phyloP scores from a whole-genome alignment of 2,888 invertebrate genomes.

The Auanema sp. region DNA sequence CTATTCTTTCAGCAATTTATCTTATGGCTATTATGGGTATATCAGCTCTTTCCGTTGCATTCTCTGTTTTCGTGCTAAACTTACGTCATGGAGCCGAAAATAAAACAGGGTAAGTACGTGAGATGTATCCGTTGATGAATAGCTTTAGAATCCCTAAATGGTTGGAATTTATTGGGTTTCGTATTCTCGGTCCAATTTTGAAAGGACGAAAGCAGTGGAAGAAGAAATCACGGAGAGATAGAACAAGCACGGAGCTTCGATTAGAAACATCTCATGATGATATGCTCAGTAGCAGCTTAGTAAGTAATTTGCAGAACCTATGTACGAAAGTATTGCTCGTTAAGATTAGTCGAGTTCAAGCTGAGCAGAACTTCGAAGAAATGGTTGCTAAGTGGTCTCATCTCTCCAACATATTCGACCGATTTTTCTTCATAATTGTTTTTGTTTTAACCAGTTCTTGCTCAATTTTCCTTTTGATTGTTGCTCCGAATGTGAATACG shows the following conservation, averaged over 20 bases:
- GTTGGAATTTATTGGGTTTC: slow-evolving; percentile 64
- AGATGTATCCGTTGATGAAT: neutral
- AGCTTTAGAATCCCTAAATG: slow-evolving; percentile 63
- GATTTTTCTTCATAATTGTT: slow-evolving; percentile 43
- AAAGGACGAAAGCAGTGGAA: slow-evolving; percentile 49
- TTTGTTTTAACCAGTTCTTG: slow-evolving; percentile 25
- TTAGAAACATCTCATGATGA: slow-evolving; percentile 17
- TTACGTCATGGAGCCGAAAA: slow-evolving; percentile 64
- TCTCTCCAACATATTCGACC: slow-evolving; percentile 46
- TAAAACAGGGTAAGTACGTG: slow-evolving; percentile 43
- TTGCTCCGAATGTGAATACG: slow-evolving; percentile 28
- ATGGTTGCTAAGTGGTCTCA: slow-evolving; percentile 34
- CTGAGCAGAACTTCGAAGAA: slow-evolving; percentile 28
- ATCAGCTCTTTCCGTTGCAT: slow-evolving; percentile 65
- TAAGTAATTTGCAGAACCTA: slow-evolving; percentile 7
- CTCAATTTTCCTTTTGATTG: slow-evolving; percentile 27
- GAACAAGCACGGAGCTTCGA: neutral
- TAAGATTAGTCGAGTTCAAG: slow-evolving; percentile 28
- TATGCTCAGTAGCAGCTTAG: slow-evolving; percentile 24
- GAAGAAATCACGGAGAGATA: slow-evolving; percentile 3
- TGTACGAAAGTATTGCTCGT: neutral
- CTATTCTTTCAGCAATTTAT: slow-evolving; percentile 64
- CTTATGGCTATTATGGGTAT: slow-evolving; percentile 68
- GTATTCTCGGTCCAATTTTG: slow-evolving; percentile 63
- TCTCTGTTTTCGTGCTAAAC: slow-evolving; percentile 67